Percentiles rank a stretch among this genome's conserved stretches.
phyloP scores from a whole-genome alignment of 2,797 vertebrate species.

The Sarcoramphus papa region DNA sequence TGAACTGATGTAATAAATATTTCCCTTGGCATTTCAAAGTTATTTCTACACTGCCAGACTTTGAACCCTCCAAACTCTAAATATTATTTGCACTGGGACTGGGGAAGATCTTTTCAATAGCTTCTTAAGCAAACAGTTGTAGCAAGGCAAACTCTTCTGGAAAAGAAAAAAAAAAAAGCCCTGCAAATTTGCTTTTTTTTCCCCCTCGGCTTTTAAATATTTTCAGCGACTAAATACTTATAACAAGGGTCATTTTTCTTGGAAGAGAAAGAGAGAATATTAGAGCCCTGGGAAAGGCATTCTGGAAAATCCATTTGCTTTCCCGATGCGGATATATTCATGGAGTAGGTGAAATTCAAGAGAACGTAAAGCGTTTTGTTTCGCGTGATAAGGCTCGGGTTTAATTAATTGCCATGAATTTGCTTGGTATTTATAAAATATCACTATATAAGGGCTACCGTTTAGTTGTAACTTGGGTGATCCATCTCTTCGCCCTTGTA shows the following conservation, averaged over 20 bases:
- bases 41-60: constrained; percentile 46
- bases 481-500: constrained; percentile 52
- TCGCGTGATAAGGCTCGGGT: constrained; percentile 31
- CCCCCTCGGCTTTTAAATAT: not conserved
- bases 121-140: constrained; percentile 43
- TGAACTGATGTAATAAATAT: constrained; percentile 64
- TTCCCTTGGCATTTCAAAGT: constrained; percentile 56
- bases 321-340: constrained; percentile 1
- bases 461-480: constrained; percentile 44
- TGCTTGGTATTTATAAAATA: constrained; percentile 63
- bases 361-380: constrained; percentile 30
- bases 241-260: constrained; percentile 41
- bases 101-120: constrained; percentile 37
- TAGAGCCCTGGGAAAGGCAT: constrained; percentile 55
- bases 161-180: not conserved
- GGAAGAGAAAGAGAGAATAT: constrained; percentile 27
- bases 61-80: constrained; percentile 35
- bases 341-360: constrained; percentile 29
- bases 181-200: not conserved
- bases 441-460: constrained; percentile 9
- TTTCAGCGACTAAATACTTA: constrained; percentile 11
- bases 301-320: constrained; percentile 56
- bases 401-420: constrained; percentile 52
- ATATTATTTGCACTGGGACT: constrained; percentile 56
- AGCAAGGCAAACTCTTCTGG: not conserved